A percentile compares a stretch with the other conserved stretches of the same genome.
Evolutionary conservation across 2,797 vertebrate genomes (phyloP).

Genomic region (Tapera naevia): DNA sequence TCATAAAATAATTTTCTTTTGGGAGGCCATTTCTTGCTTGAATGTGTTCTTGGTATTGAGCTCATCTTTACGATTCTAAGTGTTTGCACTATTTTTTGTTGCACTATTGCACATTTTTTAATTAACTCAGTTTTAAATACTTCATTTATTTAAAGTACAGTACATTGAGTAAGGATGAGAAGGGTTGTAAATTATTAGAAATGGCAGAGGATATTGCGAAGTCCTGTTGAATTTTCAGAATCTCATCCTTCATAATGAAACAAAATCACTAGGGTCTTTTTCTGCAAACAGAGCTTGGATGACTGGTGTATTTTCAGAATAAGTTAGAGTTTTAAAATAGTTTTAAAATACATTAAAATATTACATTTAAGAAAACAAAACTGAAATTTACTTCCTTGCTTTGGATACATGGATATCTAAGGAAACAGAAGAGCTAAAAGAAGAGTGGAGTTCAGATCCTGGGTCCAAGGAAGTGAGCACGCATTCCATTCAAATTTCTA

Average conservation of each 20-base stretch:
- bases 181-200: neutral
- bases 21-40: neutral
- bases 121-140: neutral
- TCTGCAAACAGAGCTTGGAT: neutral
- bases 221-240: neutral
- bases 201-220: neutral
- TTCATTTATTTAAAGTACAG: neutral
- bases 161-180: neutral
- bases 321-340: neutral
- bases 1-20: neutral
- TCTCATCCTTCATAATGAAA: neutral
- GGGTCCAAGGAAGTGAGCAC: neutral
- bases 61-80: neutral
- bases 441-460: neutral
- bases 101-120: no score
- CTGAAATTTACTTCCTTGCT: neutral
- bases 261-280: neutral
- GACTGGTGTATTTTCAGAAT: neutral
- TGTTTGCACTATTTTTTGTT: neutral
- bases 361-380: neutral
- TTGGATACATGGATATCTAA: neutral
- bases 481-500: neutral
- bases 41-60: neutral
- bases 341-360: neutral
- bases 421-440: neutral